Conservation (phyloP, 2,888 invertebrate species). For the Cheilosia grossa region DNA sequence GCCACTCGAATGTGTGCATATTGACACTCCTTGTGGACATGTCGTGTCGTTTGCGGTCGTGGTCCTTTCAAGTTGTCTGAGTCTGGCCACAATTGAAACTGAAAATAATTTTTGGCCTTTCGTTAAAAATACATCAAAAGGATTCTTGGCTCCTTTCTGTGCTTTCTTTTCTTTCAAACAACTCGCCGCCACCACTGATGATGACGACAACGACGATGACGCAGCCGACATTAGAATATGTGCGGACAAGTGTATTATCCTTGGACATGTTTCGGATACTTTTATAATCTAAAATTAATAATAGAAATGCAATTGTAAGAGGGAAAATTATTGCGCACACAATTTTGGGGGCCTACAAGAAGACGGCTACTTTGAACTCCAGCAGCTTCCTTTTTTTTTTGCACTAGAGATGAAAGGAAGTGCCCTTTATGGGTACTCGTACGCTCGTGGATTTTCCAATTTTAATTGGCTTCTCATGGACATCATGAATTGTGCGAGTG, state of each 20-base stretch:
- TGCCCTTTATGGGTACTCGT: conserved; percentile 24
- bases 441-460: conserved; percentile 12
- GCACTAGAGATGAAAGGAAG: conserved; percentile 55
- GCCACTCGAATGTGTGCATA: conserved; percentile 70
- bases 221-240: conserved; percentile 46
- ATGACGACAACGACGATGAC: not conserved
- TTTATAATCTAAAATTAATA: conserved; percentile 67
- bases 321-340: conserved; percentile 20
- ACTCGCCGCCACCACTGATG: conserved; percentile 6
- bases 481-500: conserved; percentile 55
- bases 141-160: conserved; percentile 32
- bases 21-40: conserved; percentile 68
- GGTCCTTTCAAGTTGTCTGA: conserved; percentile 64
- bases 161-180: conserved; percentile 29
- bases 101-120: conserved; percentile 67
- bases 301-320: conserved; percentile 60
- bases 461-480: conserved; percentile 66
- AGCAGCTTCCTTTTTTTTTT: conserved; percentile 23
- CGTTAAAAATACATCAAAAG: conserved; percentile 70
- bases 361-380: conserved; percentile 62
- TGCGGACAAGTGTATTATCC: conserved; percentile 54
- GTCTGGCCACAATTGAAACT: conserved; percentile 67
- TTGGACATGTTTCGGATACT: conserved; percentile 36
- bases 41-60: conserved; percentile 44
- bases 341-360: conserved; percentile 29